phyloP scores from a whole-genome alignment of 1,140 invertebrate genomes.

The Geopemphigus sp. region DNA sequence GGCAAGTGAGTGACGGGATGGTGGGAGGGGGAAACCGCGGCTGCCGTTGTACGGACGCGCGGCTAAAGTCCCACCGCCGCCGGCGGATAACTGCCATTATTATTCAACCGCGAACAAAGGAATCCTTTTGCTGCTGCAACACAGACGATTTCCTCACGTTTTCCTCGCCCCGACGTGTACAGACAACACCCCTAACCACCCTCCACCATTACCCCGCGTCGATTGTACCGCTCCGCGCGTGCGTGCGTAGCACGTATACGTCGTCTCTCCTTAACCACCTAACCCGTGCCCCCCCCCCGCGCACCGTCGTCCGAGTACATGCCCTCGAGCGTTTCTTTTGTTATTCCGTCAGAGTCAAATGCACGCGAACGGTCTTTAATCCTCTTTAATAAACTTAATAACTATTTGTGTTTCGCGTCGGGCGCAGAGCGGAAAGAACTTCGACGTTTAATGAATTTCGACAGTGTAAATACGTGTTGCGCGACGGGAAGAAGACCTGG shows the following conservation, averaged over 20 bases:
- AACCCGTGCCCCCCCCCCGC: too few relatives aligned
- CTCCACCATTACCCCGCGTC: neutral
- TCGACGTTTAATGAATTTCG: conserved; percentile 25
- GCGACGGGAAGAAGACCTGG: too few relatives aligned
- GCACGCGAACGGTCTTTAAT: conserved; percentile 24
- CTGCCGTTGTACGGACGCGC: neutral
- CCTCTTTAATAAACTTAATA: conserved; percentile 30
- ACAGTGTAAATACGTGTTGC: neutral
- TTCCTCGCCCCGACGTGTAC: too few relatives aligned
- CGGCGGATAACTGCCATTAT: conserved; percentile 36
- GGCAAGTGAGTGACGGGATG: neutral
- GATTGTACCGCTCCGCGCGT: too few relatives aligned
- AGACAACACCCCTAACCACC: neutral
- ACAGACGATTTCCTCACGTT: conserved; percentile 15
- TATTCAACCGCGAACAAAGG: conserved; percentile 34
- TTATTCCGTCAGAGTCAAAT: conserved; percentile 15
- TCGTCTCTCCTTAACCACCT: too few relatives aligned
- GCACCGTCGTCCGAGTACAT: neutral
- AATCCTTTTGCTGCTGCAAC: conserved; percentile 9
- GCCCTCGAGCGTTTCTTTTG: conserved; percentile 23
- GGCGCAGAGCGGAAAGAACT: neutral
- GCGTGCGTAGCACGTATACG: too few relatives aligned
- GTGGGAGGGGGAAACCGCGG: neutral
- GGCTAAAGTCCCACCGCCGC: too few relatives aligned
- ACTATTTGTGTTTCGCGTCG: neutral